These are phyloP conservation scores for Halyomorpha halys DNA, from an alignment of 1,140 invertebrate species.

Conservation along the genomic window DNA sequence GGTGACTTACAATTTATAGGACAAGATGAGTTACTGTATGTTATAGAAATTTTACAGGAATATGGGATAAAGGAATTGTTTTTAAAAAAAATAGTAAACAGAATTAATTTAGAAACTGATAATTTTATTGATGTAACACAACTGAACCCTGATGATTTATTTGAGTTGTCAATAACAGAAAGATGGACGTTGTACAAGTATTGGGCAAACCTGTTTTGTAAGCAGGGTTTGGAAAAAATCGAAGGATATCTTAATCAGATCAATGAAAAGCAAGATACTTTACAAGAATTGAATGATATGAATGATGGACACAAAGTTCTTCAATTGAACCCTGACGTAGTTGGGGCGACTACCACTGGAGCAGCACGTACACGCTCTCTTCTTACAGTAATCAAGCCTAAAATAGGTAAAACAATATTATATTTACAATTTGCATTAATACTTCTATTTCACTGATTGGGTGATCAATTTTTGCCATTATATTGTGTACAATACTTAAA, in stretches of 20 bases:
- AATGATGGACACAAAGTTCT: constrained; percentile 24
- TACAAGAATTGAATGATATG: constrained; percentile 19
- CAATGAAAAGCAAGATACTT: not conserved
- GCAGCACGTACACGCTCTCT: constrained; percentile 53
- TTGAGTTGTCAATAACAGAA: not conserved
- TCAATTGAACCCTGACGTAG: constrained; percentile 34
- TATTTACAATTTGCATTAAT: not conserved
- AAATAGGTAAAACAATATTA: constrained; percentile 41
- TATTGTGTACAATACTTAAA: too few species aligned
- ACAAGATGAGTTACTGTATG: not conserved
- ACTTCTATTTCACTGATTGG: too few species aligned
- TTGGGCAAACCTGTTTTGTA: constrained; percentile 17
- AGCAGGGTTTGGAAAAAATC: not conserved
- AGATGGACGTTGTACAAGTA: constrained; percentile 25
- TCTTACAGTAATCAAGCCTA: constrained; percentile 46
- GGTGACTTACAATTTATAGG: not conserved
- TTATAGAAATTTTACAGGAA: too few species aligned
- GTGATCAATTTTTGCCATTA: too few species aligned
- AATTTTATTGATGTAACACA: too few species aligned
- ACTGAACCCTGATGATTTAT: not conserved
- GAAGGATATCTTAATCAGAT: constrained; percentile 12
- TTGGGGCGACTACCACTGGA: constrained; percentile 69
- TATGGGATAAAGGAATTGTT: too few species aligned
- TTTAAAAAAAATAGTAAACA: too few species aligned
- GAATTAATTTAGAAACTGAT: too few species aligned